Percentiles rank a stretch among this genome's conserved stretches.
Conservation (phyloP, 2,113 vertebrate species). For the Cheilinus undulatus region DNA sequence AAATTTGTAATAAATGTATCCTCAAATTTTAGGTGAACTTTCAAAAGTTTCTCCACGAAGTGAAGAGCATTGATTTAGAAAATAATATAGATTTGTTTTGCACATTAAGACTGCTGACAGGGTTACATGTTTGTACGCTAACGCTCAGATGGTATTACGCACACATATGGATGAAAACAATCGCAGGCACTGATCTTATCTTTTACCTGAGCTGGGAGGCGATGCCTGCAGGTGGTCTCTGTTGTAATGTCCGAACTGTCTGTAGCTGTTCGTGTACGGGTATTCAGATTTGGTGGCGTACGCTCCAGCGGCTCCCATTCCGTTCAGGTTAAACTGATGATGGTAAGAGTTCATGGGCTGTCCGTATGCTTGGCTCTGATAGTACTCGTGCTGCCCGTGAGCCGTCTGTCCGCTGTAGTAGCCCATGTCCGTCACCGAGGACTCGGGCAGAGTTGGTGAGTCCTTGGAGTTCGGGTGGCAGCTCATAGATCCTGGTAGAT, state of each 20-base stretch:
- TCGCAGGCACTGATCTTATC: neutral
- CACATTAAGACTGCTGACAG: neutral
- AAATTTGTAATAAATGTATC: neutral
- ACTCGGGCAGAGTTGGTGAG: constrained; percentile 96
- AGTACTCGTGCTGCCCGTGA: constrained; percentile 91
- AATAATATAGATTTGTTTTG: too few relatives aligned
- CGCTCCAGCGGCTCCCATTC: constrained; percentile 87
- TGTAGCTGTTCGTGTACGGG: constrained; percentile 90
- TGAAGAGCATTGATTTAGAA: too few relatives aligned
- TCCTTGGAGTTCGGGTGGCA: constrained; percentile 97
- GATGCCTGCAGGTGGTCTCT: constrained; percentile 93
- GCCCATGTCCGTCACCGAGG: constrained; percentile 95
- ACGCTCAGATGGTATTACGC: neutral
- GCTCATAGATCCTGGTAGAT: constrained; percentile 94
- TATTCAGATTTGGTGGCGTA: constrained; percentile 96
- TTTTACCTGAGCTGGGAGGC: constrained; percentile 90
- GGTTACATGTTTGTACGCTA: neutral
- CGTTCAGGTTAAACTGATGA: constrained; percentile 94
- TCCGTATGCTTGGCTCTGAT: constrained; percentile 88
- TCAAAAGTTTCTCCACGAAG: too few relatives aligned
- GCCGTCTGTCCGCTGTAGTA: constrained; percentile 90
- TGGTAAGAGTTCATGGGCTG: constrained; percentile 91
- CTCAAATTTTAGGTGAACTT: too few relatives aligned
- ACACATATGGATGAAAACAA: neutral
- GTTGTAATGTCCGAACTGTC: constrained; percentile 92